These are phyloP conservation scores for Mormoops blainvillei DNA, from an alignment of 2,113 vertebrate species.

Conservation along the genomic window DNA sequence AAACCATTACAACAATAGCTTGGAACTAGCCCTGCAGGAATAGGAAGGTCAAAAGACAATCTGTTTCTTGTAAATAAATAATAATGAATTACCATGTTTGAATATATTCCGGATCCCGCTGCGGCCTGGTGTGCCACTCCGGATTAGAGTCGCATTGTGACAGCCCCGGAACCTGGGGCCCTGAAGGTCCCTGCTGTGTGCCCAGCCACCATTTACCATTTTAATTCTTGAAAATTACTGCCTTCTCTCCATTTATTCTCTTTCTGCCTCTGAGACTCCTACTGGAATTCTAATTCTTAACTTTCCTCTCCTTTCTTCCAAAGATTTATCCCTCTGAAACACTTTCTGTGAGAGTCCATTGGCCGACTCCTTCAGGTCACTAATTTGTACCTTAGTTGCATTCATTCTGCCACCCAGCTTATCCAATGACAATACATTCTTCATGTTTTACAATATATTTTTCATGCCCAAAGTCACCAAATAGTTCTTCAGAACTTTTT, in stretches of 20 bases:
- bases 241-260: not conserved
- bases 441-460: not conserved
- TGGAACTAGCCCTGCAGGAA: conserved; percentile 8
- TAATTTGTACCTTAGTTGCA: not conserved
- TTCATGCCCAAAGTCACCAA: not conserved
- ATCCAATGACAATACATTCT: not conserved
- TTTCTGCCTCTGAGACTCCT: not conserved
- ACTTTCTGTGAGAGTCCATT: not conserved
- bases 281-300: not conserved
- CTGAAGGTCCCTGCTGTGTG: not conserved
- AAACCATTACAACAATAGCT: not conserved
- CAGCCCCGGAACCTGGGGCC: not conserved
- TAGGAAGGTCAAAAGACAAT: conserved; percentile 74
- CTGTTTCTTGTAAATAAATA: conserved; percentile 77
- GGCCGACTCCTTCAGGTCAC: not conserved
- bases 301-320: not conserved
- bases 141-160: conserved; percentile 51
- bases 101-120: conserved; percentile 36
- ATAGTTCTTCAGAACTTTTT: not conserved
- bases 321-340: not conserved
- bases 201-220: not conserved
- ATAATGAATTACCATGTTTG: conserved; percentile 75
- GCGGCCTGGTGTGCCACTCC: conserved; percentile 35
- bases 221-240: not conserved
- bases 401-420: not conserved